Evolutionary conservation across 2,797 vertebrate genomes (phyloP), one percentile per base, ranked within the genome.

Genomic region (Mus caroli): DNA sequence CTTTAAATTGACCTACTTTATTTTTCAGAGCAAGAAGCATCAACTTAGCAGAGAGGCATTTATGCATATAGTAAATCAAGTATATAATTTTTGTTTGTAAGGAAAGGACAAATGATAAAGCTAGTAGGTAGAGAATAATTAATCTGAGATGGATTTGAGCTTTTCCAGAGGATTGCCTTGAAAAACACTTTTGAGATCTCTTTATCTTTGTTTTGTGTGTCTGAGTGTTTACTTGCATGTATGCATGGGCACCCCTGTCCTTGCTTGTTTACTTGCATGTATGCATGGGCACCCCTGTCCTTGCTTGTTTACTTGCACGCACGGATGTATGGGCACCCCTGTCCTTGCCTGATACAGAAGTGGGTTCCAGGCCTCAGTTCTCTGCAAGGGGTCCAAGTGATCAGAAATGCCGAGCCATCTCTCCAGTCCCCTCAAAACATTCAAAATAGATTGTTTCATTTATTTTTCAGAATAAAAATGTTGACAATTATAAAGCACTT

Each of bases 1-100:
- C 67, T 96, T 95, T 87, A 95, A 93, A 83, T 71, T 97, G 97
- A 97, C 96, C 97, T 98, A 97, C 96, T 98, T 98, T 95, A 94
- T 97, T 64, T 76, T 73, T 46, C 8, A 82, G 91, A 50, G 31
- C 3, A 92, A 79, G 56, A 62, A 94, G 43, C n/a, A 64, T 50
- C 96, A 96, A 78, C 60, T 79, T 86, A 88, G 34, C 58, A 54
- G 28, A 56, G 34, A 58, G 19, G 3, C 73, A 73, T 75, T 87
- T 83, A 1, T 67, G 17, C 46, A 5, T 43, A 86, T 43, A 86
- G 4, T 22, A 86, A 90, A 80, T 77, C 37, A 88, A 83, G 6
- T 73, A 6, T 34, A 85, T 76, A 58, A 22, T 60, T 96, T 95
- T 93, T 31, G 86, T 82, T 92, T 91, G 26, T 34, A 91, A 56